Evolutionary conservation across 1,140 invertebrate genomes (phyloP).

Genomic region (Eumaeus atala): DNA sequence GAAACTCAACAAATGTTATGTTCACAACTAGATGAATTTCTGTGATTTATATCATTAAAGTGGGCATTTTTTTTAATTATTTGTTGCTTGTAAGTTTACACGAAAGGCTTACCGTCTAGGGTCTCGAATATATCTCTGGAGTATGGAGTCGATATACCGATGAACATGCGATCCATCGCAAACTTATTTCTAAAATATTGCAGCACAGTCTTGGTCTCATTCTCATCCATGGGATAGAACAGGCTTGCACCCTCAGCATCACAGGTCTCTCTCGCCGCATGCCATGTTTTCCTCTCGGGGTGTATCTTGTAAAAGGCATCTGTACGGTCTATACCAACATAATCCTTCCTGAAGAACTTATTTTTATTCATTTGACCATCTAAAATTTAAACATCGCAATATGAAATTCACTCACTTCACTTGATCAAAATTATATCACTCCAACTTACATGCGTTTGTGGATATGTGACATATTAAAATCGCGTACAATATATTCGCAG

Average conservation of each 20-base stretch:
- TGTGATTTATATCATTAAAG: too few relatives aligned
- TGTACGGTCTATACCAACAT: constrained; percentile 26
- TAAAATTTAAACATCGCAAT: constrained; percentile 21
- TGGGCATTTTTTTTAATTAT: too few relatives aligned
- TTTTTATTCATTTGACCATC: constrained; percentile 10
- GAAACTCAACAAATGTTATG: too few relatives aligned
- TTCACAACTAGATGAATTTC: too few relatives aligned
- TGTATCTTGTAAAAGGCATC: constrained; percentile 41
- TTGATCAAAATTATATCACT: too few relatives aligned
- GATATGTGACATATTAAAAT: too few relatives aligned
- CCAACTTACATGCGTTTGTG: too few relatives aligned
- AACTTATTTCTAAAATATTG: constrained; percentile 8
- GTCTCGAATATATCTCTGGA: constrained; percentile 35
- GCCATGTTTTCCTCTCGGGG: constrained; percentile 30
- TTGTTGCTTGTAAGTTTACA: background rate
- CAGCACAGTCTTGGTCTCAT: background rate
- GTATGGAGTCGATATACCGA: constrained; percentile 31
- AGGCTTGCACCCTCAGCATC: background rate
- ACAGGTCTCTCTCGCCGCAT: background rate
- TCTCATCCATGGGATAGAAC: background rate
- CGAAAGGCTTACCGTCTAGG: constrained; percentile 25
- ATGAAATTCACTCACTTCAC: too few relatives aligned
- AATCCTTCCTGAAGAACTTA: constrained; percentile 38
- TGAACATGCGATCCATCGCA: constrained; percentile 27
- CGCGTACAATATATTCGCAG: too few relatives aligned